Conservation (phyloP, 2,797 vertebrate species). For the Xenops minutus region DNA sequence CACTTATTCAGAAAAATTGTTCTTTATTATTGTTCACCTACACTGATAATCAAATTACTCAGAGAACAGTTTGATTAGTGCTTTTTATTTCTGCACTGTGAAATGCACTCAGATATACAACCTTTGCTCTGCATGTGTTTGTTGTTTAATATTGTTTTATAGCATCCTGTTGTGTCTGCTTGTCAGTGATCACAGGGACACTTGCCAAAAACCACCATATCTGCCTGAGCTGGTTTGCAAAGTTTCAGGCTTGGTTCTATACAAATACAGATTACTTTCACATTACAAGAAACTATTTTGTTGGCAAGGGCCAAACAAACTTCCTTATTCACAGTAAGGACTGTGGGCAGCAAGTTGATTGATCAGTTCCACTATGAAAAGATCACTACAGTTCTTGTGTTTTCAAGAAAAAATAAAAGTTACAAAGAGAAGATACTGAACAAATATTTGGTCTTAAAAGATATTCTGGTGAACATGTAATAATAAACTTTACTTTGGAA, state of each 20-base stretch:
- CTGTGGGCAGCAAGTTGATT: neutral
- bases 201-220: neutral
- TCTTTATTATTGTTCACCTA: neutral
- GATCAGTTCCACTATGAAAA: neutral
- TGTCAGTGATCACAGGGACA: neutral
- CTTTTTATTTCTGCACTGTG: neutral
- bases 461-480: neutral
- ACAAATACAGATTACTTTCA: neutral
- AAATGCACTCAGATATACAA: neutral
- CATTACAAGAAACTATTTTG: neutral
- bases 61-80: neutral
- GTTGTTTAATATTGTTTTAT: neutral
- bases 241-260: neutral
- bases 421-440: neutral
- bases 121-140: neutral
- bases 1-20: neutral
- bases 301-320: neutral
- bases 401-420: neutral
- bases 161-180: neutral
- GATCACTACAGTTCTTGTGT: neutral
- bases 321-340: neutral
- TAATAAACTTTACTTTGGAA: neutral
- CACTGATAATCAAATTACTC: neutral
- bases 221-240: neutral
- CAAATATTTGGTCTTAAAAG: neutral